Percentiles rank a stretch among this genome's conserved stretches.
Conservation (phyloP, 2,888 invertebrate species). For the Acrobasis suavella region DNA sequence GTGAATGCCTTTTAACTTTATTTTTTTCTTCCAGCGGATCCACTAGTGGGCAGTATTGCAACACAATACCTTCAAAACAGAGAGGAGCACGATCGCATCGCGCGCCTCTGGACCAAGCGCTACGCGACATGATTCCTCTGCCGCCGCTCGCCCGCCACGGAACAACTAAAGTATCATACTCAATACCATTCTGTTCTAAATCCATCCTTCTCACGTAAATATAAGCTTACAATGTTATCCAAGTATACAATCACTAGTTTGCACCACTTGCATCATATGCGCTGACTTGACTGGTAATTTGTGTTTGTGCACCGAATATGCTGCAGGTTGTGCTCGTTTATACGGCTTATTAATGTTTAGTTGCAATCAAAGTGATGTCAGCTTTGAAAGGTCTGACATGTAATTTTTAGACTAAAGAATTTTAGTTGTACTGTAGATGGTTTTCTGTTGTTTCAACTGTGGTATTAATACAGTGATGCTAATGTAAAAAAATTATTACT, state of each 20-base stretch:
- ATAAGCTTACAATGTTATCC: conserved; percentile 59
- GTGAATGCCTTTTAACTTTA: background rate
- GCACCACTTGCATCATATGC: conserved; percentile 46
- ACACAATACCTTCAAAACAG: conserved; percentile 98
- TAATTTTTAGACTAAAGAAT: conserved; percentile 53
- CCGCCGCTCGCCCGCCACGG: conserved; percentile 48
- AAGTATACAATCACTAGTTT: conserved; percentile 39
- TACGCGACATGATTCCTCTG: conserved; percentile 92
- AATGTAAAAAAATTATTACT: conserved; percentile 23
- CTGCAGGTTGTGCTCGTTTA: conserved; percentile 46
- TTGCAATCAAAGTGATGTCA: conserved; percentile 71
- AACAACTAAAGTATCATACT: conserved; percentile 64
- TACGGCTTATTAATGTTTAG: conserved; percentile 63
- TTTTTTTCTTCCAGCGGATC: conserved; percentile 88
- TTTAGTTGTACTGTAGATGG: conserved; percentile 53
- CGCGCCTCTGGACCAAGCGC: conserved; percentile 99
- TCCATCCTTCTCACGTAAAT: conserved; percentile 69
- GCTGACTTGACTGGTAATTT: conserved; percentile 29
- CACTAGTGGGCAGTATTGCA: conserved; percentile 98
- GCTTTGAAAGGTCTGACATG: conserved; percentile 58
- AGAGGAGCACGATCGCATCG: conserved; percentile 98
- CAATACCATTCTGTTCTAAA: conserved; percentile 69
- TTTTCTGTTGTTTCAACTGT: conserved; percentile 55
- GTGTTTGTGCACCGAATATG: conserved; percentile 26
- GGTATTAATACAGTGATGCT: conserved; percentile 44